Evolutionary conservation across 2,888 invertebrate species (phyloP).

Genomic region (Conchocele bisecta): DNA sequence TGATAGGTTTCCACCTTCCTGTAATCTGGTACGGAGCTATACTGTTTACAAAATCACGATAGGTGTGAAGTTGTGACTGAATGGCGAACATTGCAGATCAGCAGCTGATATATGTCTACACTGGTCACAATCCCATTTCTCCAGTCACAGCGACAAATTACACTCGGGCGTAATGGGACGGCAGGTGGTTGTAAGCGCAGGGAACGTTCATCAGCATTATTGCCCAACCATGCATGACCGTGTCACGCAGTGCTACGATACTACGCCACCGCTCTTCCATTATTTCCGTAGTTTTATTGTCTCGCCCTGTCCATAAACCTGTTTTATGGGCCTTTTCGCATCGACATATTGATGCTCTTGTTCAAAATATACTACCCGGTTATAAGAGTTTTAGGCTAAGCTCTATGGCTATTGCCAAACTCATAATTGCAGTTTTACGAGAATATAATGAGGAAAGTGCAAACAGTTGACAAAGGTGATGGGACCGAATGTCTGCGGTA

Average conservation of each 20-base stretch:
- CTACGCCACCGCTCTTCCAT: conserved; percentile 19
- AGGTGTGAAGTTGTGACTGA: too few relatives aligned
- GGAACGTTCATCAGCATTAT: too few relatives aligned
- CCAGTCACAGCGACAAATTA: too few relatives aligned
- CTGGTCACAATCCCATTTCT: too few relatives aligned
- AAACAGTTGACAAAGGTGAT: conserved; percentile 35
- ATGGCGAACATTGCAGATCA: too few relatives aligned
- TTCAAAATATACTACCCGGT: conserved; percentile 18
- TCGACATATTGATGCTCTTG: conserved; percentile 29
- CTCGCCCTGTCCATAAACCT: conserved; percentile 33
- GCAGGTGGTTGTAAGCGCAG: too few relatives aligned
- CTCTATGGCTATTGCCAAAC: conserved; percentile 27
- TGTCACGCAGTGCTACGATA: conserved; percentile 46
- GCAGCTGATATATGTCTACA: too few relatives aligned
- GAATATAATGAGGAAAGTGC: conserved; percentile 39
- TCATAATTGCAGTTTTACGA: conserved; percentile 58
- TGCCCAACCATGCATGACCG: conserved; percentile 15
- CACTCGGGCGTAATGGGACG: too few relatives aligned
- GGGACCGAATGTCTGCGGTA: conserved; percentile 27
- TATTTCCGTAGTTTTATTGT: conserved; percentile 39
- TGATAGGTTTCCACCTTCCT: too few relatives aligned
- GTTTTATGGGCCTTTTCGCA: conserved; percentile 39
- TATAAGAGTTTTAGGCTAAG: conserved; percentile 21
- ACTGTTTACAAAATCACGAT: too few relatives aligned
- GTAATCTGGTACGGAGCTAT: too few relatives aligned